Conservation (phyloP, 2,113 vertebrate genomes). For the Sterrhoptilus dennistouni region DNA sequence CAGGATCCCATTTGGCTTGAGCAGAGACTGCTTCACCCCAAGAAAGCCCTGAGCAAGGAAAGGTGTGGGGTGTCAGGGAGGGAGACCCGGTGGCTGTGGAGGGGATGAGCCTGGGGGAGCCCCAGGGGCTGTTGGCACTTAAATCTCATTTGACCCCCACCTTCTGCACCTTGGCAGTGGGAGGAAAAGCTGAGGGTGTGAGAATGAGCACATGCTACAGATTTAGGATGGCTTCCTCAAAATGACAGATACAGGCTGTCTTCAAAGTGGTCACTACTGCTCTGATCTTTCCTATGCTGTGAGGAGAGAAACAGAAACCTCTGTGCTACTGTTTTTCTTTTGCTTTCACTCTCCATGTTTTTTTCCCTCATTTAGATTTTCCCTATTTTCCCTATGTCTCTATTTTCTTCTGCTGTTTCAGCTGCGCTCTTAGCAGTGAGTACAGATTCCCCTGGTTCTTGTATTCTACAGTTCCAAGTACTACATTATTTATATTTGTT, state of each 20-base stretch:
- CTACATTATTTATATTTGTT: conserved; percentile 39
- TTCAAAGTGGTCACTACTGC: not conserved
- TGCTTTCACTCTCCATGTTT: not conserved
- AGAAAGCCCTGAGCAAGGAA: not conserved
- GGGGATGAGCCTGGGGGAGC: not conserved
- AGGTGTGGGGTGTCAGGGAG: accelerated
- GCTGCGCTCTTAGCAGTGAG: not conserved
- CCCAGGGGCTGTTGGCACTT: not conserved
- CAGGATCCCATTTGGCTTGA: not conserved
- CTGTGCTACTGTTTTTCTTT: not conserved
- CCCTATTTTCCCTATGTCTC: not conserved
- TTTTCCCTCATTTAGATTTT: not conserved
- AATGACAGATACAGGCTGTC: not conserved
- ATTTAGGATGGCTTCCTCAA: not conserved
- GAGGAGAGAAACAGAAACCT: not conserved
- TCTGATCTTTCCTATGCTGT: not conserved
- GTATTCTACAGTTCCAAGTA: not conserved
- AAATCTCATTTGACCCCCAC: accelerated
- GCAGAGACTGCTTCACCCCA: not conserved
- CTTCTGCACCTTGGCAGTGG: not conserved
- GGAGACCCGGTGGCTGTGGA: not conserved
- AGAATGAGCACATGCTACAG: accelerated
- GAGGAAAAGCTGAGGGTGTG: not conserved
- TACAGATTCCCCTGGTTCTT: not conserved
- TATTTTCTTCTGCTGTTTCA: conserved; percentile 15